Evolutionary conservation across 1,140 invertebrate genomes (phyloP).

Genomic region (Atta texana): DNA sequence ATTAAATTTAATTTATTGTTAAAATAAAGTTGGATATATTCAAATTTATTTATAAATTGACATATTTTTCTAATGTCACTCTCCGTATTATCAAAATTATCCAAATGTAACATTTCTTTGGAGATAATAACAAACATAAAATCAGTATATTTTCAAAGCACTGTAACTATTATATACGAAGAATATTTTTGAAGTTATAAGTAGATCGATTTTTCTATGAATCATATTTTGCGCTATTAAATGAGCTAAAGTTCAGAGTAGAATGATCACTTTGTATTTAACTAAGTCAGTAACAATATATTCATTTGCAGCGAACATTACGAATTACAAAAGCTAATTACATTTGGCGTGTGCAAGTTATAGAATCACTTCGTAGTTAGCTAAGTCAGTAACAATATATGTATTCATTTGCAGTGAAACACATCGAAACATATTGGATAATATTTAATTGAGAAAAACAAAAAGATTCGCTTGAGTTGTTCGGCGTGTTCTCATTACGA

Average conservation of each 20-base stretch:
- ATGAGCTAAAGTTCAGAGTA: neutral
- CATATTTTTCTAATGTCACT: neutral
- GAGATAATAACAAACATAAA: neutral
- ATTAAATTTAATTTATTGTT: neutral
- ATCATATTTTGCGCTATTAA: neutral
- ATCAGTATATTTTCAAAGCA: neutral
- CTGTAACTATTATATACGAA: neutral
- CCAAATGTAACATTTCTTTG: slow-evolving; percentile 6
- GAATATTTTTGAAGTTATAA: neutral
- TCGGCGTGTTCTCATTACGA: neutral
- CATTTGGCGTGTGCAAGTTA: neutral
- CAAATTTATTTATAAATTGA: neutral
- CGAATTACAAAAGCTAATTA: slow-evolving; percentile 13
- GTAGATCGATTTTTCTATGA: neutral
- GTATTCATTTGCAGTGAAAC: neutral
- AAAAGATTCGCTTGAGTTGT: neutral
- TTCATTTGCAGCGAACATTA: neutral
- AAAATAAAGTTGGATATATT: neutral
- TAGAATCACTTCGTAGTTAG: neutral
- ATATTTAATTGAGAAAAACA: neutral
- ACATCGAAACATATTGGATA: neutral
- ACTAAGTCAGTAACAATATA: neutral
- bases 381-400: neutral
- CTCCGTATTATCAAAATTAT: neutral
- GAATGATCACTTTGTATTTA: neutral